These are phyloP conservation scores for Lipotes vexillifer DNA, from an alignment of 2,113 vertebrate species.

Conservation along the genomic window DNA sequence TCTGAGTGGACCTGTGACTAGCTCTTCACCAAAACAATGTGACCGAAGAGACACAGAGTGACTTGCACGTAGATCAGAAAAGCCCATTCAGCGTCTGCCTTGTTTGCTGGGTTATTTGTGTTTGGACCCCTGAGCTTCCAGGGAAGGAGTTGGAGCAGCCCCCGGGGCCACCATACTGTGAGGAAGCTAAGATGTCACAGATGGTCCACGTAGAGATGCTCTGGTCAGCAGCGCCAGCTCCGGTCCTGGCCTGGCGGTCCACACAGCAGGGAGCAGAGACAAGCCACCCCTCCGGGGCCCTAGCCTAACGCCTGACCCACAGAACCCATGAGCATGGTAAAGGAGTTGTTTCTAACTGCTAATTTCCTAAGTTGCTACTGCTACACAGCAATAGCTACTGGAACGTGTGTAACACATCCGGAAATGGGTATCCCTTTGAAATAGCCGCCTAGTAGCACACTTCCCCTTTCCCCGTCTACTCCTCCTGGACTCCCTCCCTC, in stretches of 20 bases:
- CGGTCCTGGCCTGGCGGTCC: neutral
- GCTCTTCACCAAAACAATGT: neutral
- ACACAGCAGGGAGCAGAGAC: neutral
- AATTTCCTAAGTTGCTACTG: neutral
- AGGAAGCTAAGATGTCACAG: neutral
- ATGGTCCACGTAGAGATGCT: accelerated
- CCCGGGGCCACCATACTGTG: accelerated
- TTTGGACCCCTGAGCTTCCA: neutral
- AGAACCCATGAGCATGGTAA: neutral
- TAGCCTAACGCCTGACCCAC: neutral
- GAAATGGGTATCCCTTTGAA: neutral
- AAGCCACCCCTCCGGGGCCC: neutral
- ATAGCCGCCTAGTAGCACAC: neutral
- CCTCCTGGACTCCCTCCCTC: neutral
- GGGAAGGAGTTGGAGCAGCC: no score
- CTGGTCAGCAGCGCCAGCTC: no score
- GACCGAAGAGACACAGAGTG: neutral
- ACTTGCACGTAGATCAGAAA: neutral
- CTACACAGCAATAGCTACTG: accelerated
- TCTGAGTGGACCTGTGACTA: neutral
- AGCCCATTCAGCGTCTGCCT: neutral
- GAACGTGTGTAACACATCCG: neutral
- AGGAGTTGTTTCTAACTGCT: neutral
- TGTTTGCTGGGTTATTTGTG: neutral
- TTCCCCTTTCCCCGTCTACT: neutral